phyloP scores from a whole-genome alignment of 1,140 invertebrate genomes.

The Apis florea region DNA sequence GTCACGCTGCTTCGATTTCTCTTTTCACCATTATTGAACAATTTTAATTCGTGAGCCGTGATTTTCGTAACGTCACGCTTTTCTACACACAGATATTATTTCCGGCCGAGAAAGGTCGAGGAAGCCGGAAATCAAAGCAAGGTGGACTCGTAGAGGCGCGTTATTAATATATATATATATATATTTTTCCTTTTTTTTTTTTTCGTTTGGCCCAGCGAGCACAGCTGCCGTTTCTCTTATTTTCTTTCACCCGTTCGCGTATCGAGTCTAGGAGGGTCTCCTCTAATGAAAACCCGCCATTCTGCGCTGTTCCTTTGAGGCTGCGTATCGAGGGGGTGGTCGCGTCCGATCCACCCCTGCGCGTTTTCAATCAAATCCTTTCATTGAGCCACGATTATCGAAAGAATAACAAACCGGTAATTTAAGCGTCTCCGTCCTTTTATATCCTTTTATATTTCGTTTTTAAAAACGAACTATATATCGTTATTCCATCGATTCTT shows the following conservation, averaged over 20 bases:
- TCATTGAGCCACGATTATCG: conserved; percentile 1
- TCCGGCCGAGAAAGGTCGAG: conserved; percentile 61
- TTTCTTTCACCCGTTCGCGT: conserved; percentile 35
- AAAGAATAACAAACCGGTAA: conserved; percentile 8
- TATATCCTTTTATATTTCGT: too few relatives aligned
- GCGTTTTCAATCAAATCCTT: conserved; percentile 40
- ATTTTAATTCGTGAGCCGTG: conserved; percentile 41
- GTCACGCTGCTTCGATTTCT: not conserved
- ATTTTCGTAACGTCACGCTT: conserved; percentile 46
- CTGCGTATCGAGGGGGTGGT: conserved; percentile 15
- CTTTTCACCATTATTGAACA: conserved; percentile 42
- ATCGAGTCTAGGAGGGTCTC: conserved; percentile 24
- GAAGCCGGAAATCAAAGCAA: conserved; percentile 63
- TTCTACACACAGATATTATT: conserved; percentile 41
- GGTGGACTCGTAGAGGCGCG: conserved; percentile 40
- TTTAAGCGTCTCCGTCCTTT: not conserved
- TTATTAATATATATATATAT: conserved; percentile 53
- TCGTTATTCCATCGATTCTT: not conserved
- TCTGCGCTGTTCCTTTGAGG: conserved; percentile 32
- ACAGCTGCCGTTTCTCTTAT: conserved; percentile 58
- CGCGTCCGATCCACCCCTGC: conserved; percentile 20
- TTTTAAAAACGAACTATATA: not conserved
- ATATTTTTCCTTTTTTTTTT: conserved; percentile 29
- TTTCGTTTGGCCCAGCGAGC: conserved; percentile 51
- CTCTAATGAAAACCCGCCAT: conserved; percentile 41